Evolutionary conservation across 2,888 invertebrate genomes (phyloP), one percentile per base, ranked within the genome.

Genomic region (Thelaira solivaga): DNA sequence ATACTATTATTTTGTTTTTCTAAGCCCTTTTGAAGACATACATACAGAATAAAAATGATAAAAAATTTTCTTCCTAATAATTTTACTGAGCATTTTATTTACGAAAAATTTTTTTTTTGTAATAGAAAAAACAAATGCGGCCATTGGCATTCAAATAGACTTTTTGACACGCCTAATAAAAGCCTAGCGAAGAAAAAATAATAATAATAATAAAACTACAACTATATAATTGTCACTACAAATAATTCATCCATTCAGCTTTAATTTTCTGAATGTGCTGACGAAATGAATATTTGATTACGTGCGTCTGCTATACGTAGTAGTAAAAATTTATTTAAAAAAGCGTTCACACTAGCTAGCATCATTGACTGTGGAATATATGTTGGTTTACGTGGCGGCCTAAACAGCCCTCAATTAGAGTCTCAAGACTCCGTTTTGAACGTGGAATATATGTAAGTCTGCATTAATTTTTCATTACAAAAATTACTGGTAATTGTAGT

Each of bases 91-190:
- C n/a, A n/a, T n/a, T n/a, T n/a, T n/a, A 2, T 16, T 13, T 11
- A 31, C 31, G 31, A 31, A 11, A 34, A 11, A n/a, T 34, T 11
- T 55, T 16, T 68, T 57, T 43, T 45, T 18, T 55, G 5, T 22
- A 55, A 64, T 43, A 47, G 16, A 39, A n/a, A 20, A 41, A 41
- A 55, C 53, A 68, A 39, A 83, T 83, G 84, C 84, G 84, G 84
- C 83, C 76, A 80, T 76, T 77, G 79, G 71, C 80, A 82, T 83
- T 61, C 77, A 81, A 79, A 79, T 77, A 39, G 57, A 55, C 55
- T 55, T 51, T 69, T 41, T 77, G 80, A 69, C 61, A 68, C 47
- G 64, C 64, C 64, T 51, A 51, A 71, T 57, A 62, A 41, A 41
- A 61, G 10, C 24, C 11, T 13, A 36, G 22, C n/a, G 5, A 26